Evolutionary conservation across 2,113 vertebrate genomes (phyloP), one percentile per base, ranked within the genome.

Genomic region (Mionectes macconnelli): DNA sequence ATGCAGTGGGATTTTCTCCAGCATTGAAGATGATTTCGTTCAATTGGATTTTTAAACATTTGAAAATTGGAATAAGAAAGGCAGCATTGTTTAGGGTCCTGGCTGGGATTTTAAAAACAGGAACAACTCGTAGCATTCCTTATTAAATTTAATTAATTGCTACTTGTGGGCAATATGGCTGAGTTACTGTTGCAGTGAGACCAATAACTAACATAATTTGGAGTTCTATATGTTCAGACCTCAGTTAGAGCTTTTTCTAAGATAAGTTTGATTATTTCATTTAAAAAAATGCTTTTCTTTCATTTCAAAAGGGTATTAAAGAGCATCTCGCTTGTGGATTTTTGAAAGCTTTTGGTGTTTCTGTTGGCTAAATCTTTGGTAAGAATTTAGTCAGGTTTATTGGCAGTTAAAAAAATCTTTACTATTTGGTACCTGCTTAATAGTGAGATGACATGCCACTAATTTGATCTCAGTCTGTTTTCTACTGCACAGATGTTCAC

Each of bases 81-180:
- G 64, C 56, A 75, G 37, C 62, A 78, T 86, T 96, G 92, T 92
- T 96, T 64, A 78, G 79, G 60, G 47, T 63, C 31, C 68, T 91
- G 67, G 45, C 21, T 90, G 86, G 69, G 76, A 78, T 92, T 96
- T 96, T 84, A 75, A 89, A 79, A 75, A 37, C 52, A 82, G 76
- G 59, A 96, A 90, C 79, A 52, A 59, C 56, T 95, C 47, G 0
- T 81, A 87, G 68, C 44, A 44, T 90, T 95, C 76, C 64, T 64
- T 92, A 92, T 96, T 96, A 95, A 96, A 94, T 88, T 59, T 93
- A 95, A 96, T 96, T 95, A 88, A 96, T 94, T 94, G 85, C 92
- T 95, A 40, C 83, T 92, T 5, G 0, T 93, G 56, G 93, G 90
- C 88, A 95, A 23, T 88, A 94, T 75, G 88, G 56, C 68, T 75